Base-by-base conservation (phyloP, 2,797 vertebrate species). In the Peromyscus eremicus region DNA sequence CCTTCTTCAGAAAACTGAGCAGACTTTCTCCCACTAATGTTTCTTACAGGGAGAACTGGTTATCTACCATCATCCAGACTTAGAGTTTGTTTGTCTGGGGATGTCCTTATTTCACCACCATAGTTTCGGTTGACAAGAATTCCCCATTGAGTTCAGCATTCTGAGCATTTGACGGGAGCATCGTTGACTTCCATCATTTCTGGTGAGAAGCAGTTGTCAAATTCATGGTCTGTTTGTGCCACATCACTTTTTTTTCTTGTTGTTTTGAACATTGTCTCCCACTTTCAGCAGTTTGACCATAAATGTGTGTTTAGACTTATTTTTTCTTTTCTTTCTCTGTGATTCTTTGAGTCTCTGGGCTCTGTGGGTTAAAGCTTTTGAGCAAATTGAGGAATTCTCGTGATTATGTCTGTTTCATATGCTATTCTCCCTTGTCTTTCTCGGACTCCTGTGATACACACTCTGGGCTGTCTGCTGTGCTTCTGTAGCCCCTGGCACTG, bases 211-310 rank as follows among this genome's bases (percentile, higher is more conserved):
- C 13, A 10, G 25, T 8, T 55, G 11, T 62, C 71, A 55, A 27
- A 77, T 62, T 29, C 34, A 19, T 52, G 29, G 23, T 52, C 76
- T 79, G 27, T n/a, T 60, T 85, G 57, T 75, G 17, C 43, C 46
- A 19, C 34, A 77, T 71, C 37, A 32, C 43, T 71, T 83, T 82
- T 79, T 17, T 87, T 46, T 27, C 14, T 70, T 70, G 32, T 85
- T 70, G 23, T 25, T 81, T 68, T 90, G 32, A 62, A 37, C 29
- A 43, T 86, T 81, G 89, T 80, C 34, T n/a, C 21, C n/a, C 11
- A 73, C 77, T 81, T 93, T 96, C 73, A 68, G 49, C 21, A 75
- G 23, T 89, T 62, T 90, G 89, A 89, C 57, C 49, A 55, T 60
- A 23, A 57, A 71, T 40, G 9, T 91, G 40, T 83, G 60, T 81